Evolutionary conservation across 2,113 vertebrate species (phyloP), one percentile per base, ranked within the genome.

Genomic region (Mormyrus lacerda): DNA sequence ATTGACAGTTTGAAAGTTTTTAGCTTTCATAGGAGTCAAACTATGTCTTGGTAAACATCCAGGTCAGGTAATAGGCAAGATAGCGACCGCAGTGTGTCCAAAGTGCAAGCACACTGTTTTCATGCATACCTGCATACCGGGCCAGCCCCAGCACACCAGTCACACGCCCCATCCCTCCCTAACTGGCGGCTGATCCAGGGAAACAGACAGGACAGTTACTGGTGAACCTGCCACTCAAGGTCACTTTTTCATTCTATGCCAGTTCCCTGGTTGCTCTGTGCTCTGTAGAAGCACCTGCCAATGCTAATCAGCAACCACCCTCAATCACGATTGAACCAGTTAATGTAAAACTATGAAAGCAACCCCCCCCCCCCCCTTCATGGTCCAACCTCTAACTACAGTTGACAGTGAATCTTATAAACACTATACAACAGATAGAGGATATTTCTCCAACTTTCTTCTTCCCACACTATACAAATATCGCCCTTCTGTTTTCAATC

Each of bases 261-360:
- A 79, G 89, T 89, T 90, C 89, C 87, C 58, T 27, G 42, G 55
- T 89, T 89, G 89, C 89, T 88, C 88, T 82, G 87, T 87, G 84
- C 61, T 90, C 89, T 87, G 89, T 90, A 86, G 88, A 88, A 61
- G 90, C 69, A 89, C 65, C 58, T 85, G n/a, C 87, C 69, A 55
- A 91, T 90, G 91, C 87, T 89, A 90, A 91, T 88, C 50, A 83
- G 48, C 58, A 87, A 76, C 48, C 27, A 35, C 79, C 44, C 47
- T 88, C 69, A 48, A 88, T 31, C 79, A 90, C 88, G 88, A 91
- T 88, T 90, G 83, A 88, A 89, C 88, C 53, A 69, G 61, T 82
- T 89, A 87, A 90, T 89, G 58, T 44, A 89, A 69, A 85, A 58
- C 79, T 87, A 89, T 89, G 79, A 76, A 45, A 89, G 17, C 45